Evolutionary conservation across 2,797 vertebrate species (phyloP), one percentile per base, ranked within the genome.

Genomic region (Danio jaintianensis): DNA sequence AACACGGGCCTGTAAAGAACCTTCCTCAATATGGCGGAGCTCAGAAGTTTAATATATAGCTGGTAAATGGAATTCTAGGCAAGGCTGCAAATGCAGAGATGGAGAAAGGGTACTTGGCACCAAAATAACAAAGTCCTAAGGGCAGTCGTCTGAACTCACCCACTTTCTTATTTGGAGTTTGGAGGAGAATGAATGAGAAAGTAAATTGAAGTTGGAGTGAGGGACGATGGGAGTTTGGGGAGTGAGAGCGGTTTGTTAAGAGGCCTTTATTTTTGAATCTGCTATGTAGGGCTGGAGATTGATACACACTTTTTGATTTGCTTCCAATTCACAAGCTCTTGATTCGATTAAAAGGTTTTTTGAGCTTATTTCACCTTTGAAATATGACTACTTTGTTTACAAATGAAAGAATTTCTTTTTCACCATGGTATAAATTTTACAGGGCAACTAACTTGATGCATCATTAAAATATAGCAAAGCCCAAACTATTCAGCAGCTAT

Each of bases 171-270:
- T 84, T 80, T 78, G 56, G 66, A 72, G 61, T 72, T 58, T 70
- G 68, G 73, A 83, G 61, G 58, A 53, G 59, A 78, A 85, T 82
- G 75, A 84, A 84, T 78, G 75, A 75, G 68, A 80, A 70, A 75
- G 76, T 81, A 83, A 83, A 84, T 86, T 84, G 83, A 72, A 73
- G 78, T 68, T 83, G 74, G 75, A 79, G 20, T 56, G 43, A 36
- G 74, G 58, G 62, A 73, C 48, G 63, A 59, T 47, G 40, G 70
- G 18, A 36, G 7, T 79, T 64, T 58, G 13, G 29, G 38, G 73
- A 40, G 43, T 43, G 48, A 43, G 72, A 43, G n/a, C 4, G n/a
- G 6, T 72, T 36, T 58, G 63, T 50, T 52, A 58, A 52, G 77
- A n/a, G 7, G 13, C 10, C 11, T n/a, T 61, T 40, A 20, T 56